phyloP scores from a whole-genome alignment of 2,113 vertebrate species.

The Colinus virginianus region DNA sequence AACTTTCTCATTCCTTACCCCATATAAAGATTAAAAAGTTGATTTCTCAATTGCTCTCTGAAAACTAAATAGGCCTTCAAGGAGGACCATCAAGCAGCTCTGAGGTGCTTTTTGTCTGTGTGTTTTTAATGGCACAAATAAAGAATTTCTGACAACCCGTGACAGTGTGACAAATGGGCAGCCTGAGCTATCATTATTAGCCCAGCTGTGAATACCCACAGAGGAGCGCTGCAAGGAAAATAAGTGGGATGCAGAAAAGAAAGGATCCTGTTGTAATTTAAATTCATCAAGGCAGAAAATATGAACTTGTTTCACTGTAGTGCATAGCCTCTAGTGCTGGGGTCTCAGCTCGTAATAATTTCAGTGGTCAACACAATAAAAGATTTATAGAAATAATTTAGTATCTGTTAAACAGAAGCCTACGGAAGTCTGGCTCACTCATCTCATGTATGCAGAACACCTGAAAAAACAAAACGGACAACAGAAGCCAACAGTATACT shows the following conservation, averaged over 20 bases:
- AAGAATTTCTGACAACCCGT: constrained; percentile 30
- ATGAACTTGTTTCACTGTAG: constrained; percentile 5
- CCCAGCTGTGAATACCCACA: constrained; percentile 53
- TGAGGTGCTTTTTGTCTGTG: constrained; percentile 18
- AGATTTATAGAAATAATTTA: constrained; percentile 62
- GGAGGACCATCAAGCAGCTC: neutral
- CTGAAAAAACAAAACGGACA: neutral
- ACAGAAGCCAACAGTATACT: constrained; percentile 23
- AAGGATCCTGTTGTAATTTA: constrained; percentile 44
- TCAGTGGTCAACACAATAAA: constrained; percentile 28
- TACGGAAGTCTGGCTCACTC: neutral
- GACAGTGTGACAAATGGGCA: constrained; percentile 56
- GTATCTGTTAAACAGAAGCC: constrained; percentile 46
- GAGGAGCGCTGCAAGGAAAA: constrained; percentile 37
- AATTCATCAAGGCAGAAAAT: constrained; percentile 57
- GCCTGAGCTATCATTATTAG: constrained; percentile 28
- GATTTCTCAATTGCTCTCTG: neutral
- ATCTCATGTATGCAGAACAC: constrained; percentile 17
- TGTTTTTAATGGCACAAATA: constrained; percentile 58
- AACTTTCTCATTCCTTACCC: neutral
- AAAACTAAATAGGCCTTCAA: neutral
- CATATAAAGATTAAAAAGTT: neutral
- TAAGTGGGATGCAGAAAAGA: neutral
- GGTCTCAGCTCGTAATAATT: constrained; percentile 44
- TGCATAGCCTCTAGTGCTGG: constrained; percentile 19